phyloP scores from a whole-genome alignment of 2,888 invertebrate genomes.

The Gymnosoma rotundatum region DNA sequence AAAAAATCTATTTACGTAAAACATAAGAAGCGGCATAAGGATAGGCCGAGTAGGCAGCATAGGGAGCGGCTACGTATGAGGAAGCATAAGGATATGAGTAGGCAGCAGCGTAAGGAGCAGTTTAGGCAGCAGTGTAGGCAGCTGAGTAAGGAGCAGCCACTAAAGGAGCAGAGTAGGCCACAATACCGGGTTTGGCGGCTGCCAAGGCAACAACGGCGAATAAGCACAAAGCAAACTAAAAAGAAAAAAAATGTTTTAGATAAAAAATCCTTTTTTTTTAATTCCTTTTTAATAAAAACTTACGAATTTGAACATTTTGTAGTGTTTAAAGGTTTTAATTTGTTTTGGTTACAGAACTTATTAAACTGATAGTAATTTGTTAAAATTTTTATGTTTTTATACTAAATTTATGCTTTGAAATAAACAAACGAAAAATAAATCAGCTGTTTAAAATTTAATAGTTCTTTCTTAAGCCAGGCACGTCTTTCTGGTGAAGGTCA shows the following conservation, averaged over 20 bases:
- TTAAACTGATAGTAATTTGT: constrained; percentile 56
- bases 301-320: constrained; percentile 73
- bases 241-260: constrained; percentile 3
- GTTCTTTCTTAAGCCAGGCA: constrained; percentile 40
- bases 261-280: not conserved
- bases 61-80: constrained; percentile 65
- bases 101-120: constrained; percentile 71
- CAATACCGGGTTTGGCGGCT: constrained; percentile 72
- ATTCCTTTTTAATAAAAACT: constrained; percentile 45
- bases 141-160: constrained; percentile 70
- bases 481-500: constrained; percentile 59
- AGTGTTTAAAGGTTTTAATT: constrained; percentile 14
- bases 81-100: constrained; percentile 73
- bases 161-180: constrained; percentile 72
- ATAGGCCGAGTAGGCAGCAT: constrained; percentile 64
- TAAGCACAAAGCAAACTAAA: constrained; percentile 71
- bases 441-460: constrained; percentile 23
- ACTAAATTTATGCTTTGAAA: constrained; percentile 31
- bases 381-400: constrained; percentile 49
- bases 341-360: constrained; percentile 32
- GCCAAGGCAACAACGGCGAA: constrained; percentile 71
- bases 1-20: constrained; percentile 62
- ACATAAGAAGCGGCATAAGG: constrained; percentile 65
- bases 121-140: constrained; percentile 72
- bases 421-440: constrained; percentile 5